Conservation (phyloP, 2,888 invertebrate species). For the Parnassius smintheus region DNA sequence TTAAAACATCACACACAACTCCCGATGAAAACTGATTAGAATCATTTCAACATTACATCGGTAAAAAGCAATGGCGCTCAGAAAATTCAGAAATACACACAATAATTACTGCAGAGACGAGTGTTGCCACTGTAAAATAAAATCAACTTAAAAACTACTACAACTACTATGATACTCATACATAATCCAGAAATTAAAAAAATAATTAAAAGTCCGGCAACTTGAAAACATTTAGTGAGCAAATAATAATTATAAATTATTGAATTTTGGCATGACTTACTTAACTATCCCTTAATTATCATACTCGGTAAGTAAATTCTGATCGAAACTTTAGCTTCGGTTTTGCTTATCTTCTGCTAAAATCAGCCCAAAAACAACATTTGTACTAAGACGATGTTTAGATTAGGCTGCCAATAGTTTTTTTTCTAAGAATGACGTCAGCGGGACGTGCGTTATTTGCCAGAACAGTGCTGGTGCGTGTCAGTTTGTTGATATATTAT, state of each 20-base stretch:
- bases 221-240: background rate
- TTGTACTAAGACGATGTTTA: too few relatives aligned
- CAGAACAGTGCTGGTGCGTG: too few relatives aligned
- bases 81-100: slow-evolving; percentile 78
- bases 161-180: background rate
- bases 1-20: slow-evolving; percentile 81
- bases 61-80: slow-evolving; percentile 81
- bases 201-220: background rate
- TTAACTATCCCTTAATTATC: too few relatives aligned
- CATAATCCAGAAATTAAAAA: background rate
- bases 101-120: slow-evolving; percentile 74
- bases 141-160: slow-evolving; percentile 41
- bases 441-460: too few relatives aligned
- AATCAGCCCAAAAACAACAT: too few relatives aligned
- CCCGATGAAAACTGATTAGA: slow-evolving; percentile 82
- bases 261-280: background rate
- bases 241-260: background rate
- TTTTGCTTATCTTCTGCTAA: too few relatives aligned
- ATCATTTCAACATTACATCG: slow-evolving; percentile 81
- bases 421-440: background rate
- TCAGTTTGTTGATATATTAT: too few relatives aligned
- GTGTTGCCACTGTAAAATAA: slow-evolving; percentile 55
- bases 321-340: too few relatives aligned
- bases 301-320: too few relatives aligned
- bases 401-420: background rate